Evolutionary conservation across 1,140 invertebrate genomes (phyloP).

Genomic region (Drosophila punjabiensis): DNA sequence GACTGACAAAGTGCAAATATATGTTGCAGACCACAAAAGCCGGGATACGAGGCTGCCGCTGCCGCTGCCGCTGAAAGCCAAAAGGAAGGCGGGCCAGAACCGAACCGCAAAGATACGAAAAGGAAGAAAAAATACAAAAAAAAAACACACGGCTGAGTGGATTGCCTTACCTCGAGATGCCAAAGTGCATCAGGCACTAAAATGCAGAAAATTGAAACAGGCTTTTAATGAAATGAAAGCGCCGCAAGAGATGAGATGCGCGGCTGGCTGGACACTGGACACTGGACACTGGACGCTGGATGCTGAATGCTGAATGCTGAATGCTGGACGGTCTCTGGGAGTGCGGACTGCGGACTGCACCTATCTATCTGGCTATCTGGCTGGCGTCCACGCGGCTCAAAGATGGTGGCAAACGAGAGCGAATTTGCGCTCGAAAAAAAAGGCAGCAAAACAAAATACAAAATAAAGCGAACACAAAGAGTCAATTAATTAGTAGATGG

Average conservation of each 20-base stretch:
- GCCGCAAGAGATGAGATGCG: conserved; percentile 60
- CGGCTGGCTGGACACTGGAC: conserved; percentile 1
- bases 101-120: conserved; percentile 2
- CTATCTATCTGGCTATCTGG: conserved; percentile 34
- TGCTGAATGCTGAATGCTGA: background rate
- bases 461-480: conserved; percentile 76
- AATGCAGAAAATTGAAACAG: conserved; percentile 85
- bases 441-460: conserved; percentile 24
- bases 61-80: conserved; percentile 16
- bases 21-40: conserved; percentile 62
- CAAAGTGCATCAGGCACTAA: conserved; percentile 85
- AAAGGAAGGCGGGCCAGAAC: conserved; percentile 22
- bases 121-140: too few species aligned
- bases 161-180: conserved; percentile 61
- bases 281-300: background rate
- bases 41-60: background rate
- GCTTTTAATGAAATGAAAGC: conserved; percentile 83
- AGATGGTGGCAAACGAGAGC: conserved; percentile 43
- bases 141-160: conserved; percentile 25
- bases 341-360: background rate
- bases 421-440: background rate
- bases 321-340: background rate
- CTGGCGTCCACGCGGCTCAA: conserved; percentile 25
- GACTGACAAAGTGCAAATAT: conserved; percentile 74
- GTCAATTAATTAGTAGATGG: conserved; percentile 85